Evolutionary conservation across 2,113 vertebrate genomes (phyloP), one percentile per base, ranked within the genome.

Genomic region (Chionis minor): DNA sequence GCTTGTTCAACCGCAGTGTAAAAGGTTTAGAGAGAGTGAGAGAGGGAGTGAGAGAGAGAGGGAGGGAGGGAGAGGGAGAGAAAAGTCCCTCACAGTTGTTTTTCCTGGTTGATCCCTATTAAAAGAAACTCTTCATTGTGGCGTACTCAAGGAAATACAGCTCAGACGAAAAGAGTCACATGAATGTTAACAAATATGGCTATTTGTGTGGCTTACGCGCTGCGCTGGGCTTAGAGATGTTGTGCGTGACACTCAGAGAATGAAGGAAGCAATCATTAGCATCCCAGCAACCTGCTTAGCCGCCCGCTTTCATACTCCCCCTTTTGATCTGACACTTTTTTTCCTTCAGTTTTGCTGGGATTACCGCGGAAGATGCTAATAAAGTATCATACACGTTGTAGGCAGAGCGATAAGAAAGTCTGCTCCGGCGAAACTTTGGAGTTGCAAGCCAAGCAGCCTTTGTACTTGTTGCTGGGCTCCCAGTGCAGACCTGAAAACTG

Each of bases 1-100:
- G 99, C 99, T 99, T 99, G 99, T 99, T 99, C 98, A 98, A 98
- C 98, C 98, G 98, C 98, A 98, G 98, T 99, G 98, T 99, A 99
- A 99, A 99, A 99, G 97, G 98, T 98, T 98, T 98, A 98, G 97
- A 98, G 98, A 95, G 97, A 98, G 97, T 96, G 96, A 92, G 96
- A 97, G 97, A 96, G 92, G 90, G 97, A 95, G 97, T 94, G 98
- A 96, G 97, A 94, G 98, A 94, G 98, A 20, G 73, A 80, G 94
- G 62, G 87, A 95, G 92, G 90, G n/a, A 90, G 84, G 78, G 80
- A 91, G 92, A 96, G 94, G 81, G 96, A 96, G 86, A 97, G 94
- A 93, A 91, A 97, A 97, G 97, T 97, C 96, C 96, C 97, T 96
- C 96, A 96, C 89, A 96, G 97, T 94, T 95, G 95, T 96, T 98